Evolutionary conservation across 2,797 vertebrate species (phyloP).

Genomic region (Smutsia temminckii): DNA sequence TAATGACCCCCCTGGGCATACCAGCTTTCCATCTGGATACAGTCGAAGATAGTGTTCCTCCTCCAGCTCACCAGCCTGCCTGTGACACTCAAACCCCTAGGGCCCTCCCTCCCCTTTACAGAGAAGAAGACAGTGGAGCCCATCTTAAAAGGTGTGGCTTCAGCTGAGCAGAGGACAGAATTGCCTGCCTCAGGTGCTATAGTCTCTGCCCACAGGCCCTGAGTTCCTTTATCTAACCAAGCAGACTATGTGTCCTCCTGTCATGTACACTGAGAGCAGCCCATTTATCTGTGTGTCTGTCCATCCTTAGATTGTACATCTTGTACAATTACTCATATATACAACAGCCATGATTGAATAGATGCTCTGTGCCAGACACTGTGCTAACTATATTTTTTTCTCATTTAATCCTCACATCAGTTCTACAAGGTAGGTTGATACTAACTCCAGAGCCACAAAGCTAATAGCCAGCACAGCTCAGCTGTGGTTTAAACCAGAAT

Average conservation of each 20-base stretch:
- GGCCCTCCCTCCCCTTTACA: not conserved
- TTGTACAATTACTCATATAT: not conserved
- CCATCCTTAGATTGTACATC: not conserved
- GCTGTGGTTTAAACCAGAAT: constrained; percentile 49
- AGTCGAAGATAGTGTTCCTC: constrained; percentile 69
- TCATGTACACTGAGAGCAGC: not conserved
- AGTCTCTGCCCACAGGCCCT: not conserved
- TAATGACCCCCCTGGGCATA: constrained; percentile 72
- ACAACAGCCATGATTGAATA: not conserved
- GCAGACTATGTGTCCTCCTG: not conserved
- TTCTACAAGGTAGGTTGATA: constrained; percentile 2
- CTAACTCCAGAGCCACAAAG: constrained; percentile 48
- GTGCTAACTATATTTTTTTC: constrained; percentile 60
- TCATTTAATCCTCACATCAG: constrained; percentile 59
- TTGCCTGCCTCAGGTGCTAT: constrained; percentile 62
- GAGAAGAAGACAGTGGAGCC: constrained; percentile 59
- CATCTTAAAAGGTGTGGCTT: constrained; percentile 75
- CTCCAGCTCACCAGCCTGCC: constrained; percentile 26
- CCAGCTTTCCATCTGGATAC: constrained; percentile 73
- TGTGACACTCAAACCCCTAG: not conserved
- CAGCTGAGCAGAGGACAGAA: constrained; percentile 71
- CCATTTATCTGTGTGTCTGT: not conserved
- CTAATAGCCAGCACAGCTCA: constrained; percentile 43
- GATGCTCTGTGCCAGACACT: constrained; percentile 32
- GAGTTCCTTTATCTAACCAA: not conserved